Evolutionary conservation across 1,140 invertebrate genomes (phyloP).

Genomic region (Drosophila takahashii): DNA sequence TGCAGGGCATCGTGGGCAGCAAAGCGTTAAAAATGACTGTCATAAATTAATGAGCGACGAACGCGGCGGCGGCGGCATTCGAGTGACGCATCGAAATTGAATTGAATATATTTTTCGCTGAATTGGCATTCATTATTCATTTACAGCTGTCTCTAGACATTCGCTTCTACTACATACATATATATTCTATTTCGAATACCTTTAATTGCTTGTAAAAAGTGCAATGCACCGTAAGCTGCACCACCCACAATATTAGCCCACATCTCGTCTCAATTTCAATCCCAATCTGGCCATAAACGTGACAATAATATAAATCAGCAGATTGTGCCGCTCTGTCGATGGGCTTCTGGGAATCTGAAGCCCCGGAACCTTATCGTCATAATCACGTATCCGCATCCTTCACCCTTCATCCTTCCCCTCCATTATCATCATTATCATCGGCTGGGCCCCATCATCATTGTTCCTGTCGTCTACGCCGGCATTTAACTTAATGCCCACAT

Average conservation of each 20-base stretch:
- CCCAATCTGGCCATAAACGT: constrained; percentile 75
- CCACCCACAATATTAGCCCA: constrained; percentile 21
- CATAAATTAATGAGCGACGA: constrained; percentile 77
- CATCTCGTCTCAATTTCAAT: constrained; percentile 43
- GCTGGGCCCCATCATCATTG: constrained; percentile 28
- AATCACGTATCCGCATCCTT: constrained; percentile 13
- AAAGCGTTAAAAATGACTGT: constrained; percentile 81
- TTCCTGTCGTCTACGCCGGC: constrained; percentile 47
- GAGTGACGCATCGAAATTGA: constrained; percentile 77
- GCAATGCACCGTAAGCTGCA: constrained; percentile 45
- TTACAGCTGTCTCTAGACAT: constrained; percentile 62
- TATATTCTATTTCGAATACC: constrained; percentile 3
- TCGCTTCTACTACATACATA: neutral
- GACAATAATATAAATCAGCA: constrained; percentile 78
- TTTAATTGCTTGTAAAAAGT: constrained; percentile 69
- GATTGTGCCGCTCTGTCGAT: constrained; percentile 45
- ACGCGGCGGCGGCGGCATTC: constrained; percentile 17
- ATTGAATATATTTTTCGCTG: constrained; percentile 75
- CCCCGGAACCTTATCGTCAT: constrained; percentile 38
- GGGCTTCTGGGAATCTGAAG: constrained; percentile 5
- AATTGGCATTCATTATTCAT: constrained; percentile 82
- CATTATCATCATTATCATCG: constrained; percentile 32
- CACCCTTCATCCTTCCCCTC: neutral
- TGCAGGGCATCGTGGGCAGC: constrained; percentile 63
- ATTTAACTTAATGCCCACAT: constrained; percentile 76